Conservation (phyloP, 2,888 invertebrate species). For the Myathropa florea region DNA sequence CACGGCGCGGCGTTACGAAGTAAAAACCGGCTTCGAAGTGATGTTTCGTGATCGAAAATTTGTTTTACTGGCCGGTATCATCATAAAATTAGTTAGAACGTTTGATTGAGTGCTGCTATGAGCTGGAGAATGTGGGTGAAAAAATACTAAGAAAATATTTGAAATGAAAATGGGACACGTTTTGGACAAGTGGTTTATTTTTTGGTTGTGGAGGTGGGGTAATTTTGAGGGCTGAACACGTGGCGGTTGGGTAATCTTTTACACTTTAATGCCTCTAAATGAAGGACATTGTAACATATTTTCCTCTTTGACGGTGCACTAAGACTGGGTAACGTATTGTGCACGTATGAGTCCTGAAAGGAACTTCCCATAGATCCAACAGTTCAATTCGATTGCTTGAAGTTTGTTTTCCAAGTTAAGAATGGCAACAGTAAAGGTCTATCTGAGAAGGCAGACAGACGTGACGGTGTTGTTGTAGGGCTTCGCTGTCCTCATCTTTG, state of each 20-base stretch:
- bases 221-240: not conserved
- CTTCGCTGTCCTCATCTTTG: too few species aligned
- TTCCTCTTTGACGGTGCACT: not conserved
- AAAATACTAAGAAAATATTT: not conserved
- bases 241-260: not conserved
- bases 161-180: not conserved
- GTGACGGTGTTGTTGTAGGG: too few species aligned
- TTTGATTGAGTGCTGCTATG: slow-evolving; percentile 60
- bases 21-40: not conserved
- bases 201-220: not conserved
- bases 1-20: slow-evolving; percentile 25
- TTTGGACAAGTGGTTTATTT: not conserved
- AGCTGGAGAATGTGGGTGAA: slow-evolving; percentile 33
- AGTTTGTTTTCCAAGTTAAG: too few species aligned
- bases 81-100: slow-evolving; percentile 62
- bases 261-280: not conserved
- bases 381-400: too few species aligned
- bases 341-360: too few species aligned
- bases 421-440: too few species aligned
- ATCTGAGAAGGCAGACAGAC: too few species aligned
- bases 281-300: not conserved
- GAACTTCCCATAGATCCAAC: too few species aligned
- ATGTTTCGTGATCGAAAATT: slow-evolving; percentile 37
- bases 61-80: slow-evolving; percentile 43
- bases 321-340: too few species aligned